Base-by-base conservation (phyloP, 1,140 invertebrate genomes). In the Drosophila biarmipes region DNA sequence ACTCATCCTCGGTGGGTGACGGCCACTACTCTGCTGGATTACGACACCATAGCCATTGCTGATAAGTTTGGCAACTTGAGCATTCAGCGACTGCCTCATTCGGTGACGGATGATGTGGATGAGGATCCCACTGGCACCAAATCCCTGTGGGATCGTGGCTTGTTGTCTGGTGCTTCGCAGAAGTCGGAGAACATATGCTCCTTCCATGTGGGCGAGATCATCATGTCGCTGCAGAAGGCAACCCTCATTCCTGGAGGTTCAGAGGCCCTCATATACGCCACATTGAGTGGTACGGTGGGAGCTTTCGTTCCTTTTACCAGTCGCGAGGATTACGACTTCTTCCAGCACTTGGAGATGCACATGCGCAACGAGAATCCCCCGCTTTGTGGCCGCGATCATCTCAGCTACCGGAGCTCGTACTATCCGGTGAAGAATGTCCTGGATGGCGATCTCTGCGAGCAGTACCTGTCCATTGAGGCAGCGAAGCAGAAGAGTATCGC, bases 311-410 rank as follows among this genome's bases (percentile, higher is more conserved):
- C 99, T 0, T 99, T 99, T 81, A 98, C 98, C 0, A 99, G 98
- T 29, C 96, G 98, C 87, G 99, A 99, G 93, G 98, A 99, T 92
- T 98, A 98, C 80, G 98, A 99, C 91, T 99, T 99, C 90, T 99
- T 99, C 93, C 98, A 99, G 92, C 98, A 99, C 93, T 93, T 99
- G 53, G 99, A 99, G 92, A 99, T 99, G 99, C 98, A 99, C 92
- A 98, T 99, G 98, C 93, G 99, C 42, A 97, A 97, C 49, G 98
- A 99, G 92, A 97, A 99, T 92, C 95, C 98, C 0, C 98, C 99
- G 0, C 92, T 99, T 0, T 99, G 98, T 93, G 99, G 99, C 2
- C 93, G 99, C 19, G 99, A 99, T 93, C 99, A 99, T 93, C 93
- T 99, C 2, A 98, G 98, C 0, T 99, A 97, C 92, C 94, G 99